These are phyloP conservation scores for Colletes gigas DNA, from an alignment of 1,140 invertebrate species.

Conservation along the genomic window DNA sequence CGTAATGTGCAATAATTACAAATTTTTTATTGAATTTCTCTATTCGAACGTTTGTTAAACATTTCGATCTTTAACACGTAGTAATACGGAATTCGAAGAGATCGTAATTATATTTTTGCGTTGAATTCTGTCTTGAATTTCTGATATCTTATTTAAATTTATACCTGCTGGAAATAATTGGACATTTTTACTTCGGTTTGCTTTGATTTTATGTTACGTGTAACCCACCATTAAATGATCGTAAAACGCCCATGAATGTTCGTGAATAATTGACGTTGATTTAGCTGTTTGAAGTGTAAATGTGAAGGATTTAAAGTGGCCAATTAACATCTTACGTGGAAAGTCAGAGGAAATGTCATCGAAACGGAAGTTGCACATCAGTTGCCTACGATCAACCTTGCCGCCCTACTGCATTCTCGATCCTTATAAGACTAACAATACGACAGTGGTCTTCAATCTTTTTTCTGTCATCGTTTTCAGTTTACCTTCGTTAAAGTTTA, in stretches of 20 bases:
- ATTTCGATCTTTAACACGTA: too few species aligned
- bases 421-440: constrained; percentile 10
- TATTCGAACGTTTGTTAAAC: too few species aligned
- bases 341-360: constrained; percentile 21
- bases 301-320: not conserved
- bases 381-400: constrained; percentile 22
- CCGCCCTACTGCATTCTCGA: constrained; percentile 23
- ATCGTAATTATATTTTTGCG: too few species aligned
- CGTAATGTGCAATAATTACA: too few species aligned
- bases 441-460: constrained; percentile 14
- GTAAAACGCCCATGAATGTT: not conserved
- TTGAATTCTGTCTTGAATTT: too few species aligned
- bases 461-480: not conserved
- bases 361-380: constrained; percentile 37
- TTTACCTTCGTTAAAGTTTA: not conserved
- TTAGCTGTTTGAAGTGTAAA: not conserved
- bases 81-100: too few species aligned
- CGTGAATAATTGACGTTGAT: not conserved
- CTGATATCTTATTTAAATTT: too few species aligned
- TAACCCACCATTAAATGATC: not conserved
- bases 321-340: not conserved
- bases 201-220: too few species aligned
- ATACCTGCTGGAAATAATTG: too few species aligned
- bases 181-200: too few species aligned
- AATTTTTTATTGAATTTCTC: too few species aligned